Base-by-base conservation (phyloP, 2,113 vertebrate genomes). In the Butorides virescens region DNA sequence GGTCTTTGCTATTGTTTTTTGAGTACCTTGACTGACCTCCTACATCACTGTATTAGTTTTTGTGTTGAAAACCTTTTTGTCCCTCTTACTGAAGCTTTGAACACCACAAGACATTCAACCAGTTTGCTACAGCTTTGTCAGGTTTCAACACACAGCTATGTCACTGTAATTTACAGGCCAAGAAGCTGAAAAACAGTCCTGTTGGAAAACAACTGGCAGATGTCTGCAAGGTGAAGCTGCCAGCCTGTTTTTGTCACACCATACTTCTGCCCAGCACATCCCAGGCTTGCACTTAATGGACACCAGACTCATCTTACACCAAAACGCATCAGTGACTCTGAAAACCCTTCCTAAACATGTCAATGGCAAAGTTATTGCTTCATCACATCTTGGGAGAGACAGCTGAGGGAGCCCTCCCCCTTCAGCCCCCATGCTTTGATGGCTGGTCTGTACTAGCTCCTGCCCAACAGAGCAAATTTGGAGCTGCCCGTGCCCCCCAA, bases 221-320 rank as follows among this genome's bases (percentile, higher is more conserved):
- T 84, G 50, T 42, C 67, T 89, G 46, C 46, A 88, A 97, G 94
- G 95, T 92, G 88, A 91, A 86, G 91, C 46, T 72, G 34, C 34
- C 29, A 58, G 53, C 46, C 53, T 88, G 47, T 9, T 92, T 87
- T 58, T 94, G 78, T 86, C 53, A 39, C 27, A 29, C 8, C 29
- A 53, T 34, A 25, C 0, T 2, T 30, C 52, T 92, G 61, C 62
- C 70, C 58, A 75, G 22, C 52, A 44, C 21, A 79, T 36, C 21
- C 78, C 44, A 70, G 58, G 18, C 14, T 61, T 14, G 5, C 27
- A 27, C 9, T 76, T 88, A 56, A 79, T 82, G 49, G 74, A 68
- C 66, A 72, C 39, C 78, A 93, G 77, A 17, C 34, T 56, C 74
- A 56, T 84, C 36, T 86, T 58, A 62, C 42, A 90, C 26, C 23